These are phyloP conservation scores for Heliconius hewitsoni DNA, from an alignment of 1,140 invertebrate genomes.

Conservation along the genomic window DNA sequence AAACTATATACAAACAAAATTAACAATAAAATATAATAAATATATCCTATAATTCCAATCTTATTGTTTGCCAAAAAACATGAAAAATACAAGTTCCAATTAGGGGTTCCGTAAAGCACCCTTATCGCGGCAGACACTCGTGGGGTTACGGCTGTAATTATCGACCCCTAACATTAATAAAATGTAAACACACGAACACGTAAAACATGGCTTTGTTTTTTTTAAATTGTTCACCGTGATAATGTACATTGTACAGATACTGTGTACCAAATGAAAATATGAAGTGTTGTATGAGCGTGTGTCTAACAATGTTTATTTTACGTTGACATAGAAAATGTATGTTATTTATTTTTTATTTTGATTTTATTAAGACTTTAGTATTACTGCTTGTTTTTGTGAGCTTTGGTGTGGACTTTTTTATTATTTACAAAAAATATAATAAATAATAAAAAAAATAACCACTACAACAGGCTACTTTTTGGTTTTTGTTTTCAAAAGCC, in stretches of 20 bases:
- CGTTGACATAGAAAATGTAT: neutral
- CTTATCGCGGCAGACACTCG: neutral
- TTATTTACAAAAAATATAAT: no score
- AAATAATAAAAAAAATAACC: no score
- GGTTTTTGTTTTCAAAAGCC: no score
- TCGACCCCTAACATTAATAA: neutral
- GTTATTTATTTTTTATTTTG: neutral
- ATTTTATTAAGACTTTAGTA: neutral
- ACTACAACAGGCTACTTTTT: no score
- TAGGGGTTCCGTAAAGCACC: neutral
- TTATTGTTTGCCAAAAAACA: neutral
- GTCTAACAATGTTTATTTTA: neutral
- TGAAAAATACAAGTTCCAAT: neutral
- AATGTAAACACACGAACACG: neutral
- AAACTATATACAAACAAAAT: neutral
- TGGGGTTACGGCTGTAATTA: conserved; percentile 4
- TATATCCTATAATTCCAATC: neutral
- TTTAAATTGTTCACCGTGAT: neutral
- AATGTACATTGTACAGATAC: neutral
- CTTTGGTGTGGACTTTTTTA: no score
- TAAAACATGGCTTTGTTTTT: conserved; percentile 2
- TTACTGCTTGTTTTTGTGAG: no score
- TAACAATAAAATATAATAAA: neutral
- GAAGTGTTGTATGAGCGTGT: neutral
- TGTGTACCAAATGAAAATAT: neutral